Percentiles rank a stretch among this genome's conserved stretches.
These are phyloP conservation scores for Nasonia giraulti DNA, from an alignment of 1,140 invertebrate genomes.

Conservation along the genomic window DNA sequence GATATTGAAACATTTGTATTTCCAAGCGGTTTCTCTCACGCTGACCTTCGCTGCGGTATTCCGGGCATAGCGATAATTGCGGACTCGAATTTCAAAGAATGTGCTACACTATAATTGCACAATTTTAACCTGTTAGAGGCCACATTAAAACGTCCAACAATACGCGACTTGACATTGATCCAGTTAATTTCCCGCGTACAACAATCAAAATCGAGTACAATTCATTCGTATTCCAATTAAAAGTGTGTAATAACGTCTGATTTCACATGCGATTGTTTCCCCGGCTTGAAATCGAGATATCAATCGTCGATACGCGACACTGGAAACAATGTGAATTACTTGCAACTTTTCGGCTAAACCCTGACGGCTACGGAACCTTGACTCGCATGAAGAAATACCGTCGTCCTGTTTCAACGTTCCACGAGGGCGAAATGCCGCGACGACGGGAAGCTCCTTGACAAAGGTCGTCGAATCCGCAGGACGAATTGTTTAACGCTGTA, in stretches of 20 bases:
- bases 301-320: not conserved
- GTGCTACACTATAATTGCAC: too few species aligned
- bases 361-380: slow-evolving; percentile 7
- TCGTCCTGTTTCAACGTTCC: not conserved
- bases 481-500: slow-evolving; percentile 4
- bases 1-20: not conserved
- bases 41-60: too few species aligned
- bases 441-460: slow-evolving; percentile 19
- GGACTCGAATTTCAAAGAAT: too few species aligned
- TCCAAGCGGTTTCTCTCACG: not conserved
- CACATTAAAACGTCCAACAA: too few species aligned
- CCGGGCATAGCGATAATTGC: too few species aligned
- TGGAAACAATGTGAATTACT: slow-evolving; percentile 10
- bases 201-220: too few species aligned
- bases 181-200: too few species aligned
- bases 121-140: too few species aligned
- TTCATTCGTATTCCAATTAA: too few species aligned
- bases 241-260: too few species aligned
- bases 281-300: not conserved
- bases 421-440: not conserved
- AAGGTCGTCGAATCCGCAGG: not conserved
- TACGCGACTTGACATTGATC: too few species aligned
- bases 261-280: too few species aligned
- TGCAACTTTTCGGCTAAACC: slow-evolving; percentile 2
- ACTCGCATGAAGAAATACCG: slow-evolving; percentile 10